Percentiles rank a stretch among this genome's conserved stretches.
Conservation (phyloP, 2,888 invertebrate genomes). For the Gnatocerus cornutus region DNA sequence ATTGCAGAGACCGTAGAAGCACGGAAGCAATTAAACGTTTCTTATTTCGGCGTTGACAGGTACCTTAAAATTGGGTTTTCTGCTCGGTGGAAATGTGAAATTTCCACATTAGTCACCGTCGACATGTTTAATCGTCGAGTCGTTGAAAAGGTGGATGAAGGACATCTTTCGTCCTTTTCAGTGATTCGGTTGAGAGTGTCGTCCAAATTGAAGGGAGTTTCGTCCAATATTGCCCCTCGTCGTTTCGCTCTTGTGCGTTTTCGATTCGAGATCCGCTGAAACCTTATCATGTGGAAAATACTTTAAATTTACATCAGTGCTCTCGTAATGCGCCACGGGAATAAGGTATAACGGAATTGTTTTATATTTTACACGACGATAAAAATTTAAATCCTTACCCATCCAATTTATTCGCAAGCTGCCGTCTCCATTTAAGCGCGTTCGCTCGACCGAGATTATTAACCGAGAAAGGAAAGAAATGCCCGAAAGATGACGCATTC, state of each 20-base stretch:
- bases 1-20: too few relatives aligned
- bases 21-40: too few relatives aligned
- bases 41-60: too few relatives aligned
- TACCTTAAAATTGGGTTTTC: too few relatives aligned
- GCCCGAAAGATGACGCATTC: conserved; percentile 8
- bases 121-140: conserved; percentile 36
- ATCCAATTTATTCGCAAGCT: conserved; percentile 28
- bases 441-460: conserved; percentile 10
- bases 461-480: conserved; percentile 11
- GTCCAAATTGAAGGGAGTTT: conserved; percentile 42
- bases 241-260: conserved; percentile 46
- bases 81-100: background rate
- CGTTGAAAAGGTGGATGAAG: conserved; percentile 41
- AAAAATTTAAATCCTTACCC: conserved; percentile 39
- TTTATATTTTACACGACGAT: conserved; percentile 44
- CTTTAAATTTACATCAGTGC: conserved; percentile 51
- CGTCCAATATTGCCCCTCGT: conserved; percentile 44
- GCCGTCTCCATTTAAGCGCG: conserved; percentile 18
- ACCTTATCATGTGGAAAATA: conserved; percentile 49
- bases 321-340: conserved; percentile 38
- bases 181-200: conserved; percentile 34
- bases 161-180: conserved; percentile 39
- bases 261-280: conserved; percentile 40
- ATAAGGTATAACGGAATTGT: conserved; percentile 43
- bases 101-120: conserved; percentile 31